Evolutionary conservation across 64 coral and sea anemone genomes (phyloP).

Genomic region (Catalaphyllia jardinei): DNA sequence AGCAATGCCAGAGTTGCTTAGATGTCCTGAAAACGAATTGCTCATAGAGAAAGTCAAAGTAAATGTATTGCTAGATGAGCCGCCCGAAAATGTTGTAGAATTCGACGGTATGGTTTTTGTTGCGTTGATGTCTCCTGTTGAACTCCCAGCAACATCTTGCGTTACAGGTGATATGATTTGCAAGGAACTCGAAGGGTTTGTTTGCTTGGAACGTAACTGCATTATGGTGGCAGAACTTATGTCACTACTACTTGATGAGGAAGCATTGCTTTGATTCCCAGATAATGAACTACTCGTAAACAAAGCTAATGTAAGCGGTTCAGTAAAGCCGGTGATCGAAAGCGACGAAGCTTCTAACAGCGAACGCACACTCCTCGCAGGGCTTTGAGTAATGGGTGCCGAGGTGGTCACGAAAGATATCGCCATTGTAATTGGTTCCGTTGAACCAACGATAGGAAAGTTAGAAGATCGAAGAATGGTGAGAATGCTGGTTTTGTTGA

Average conservation of each 20-base stretch:
- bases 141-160: not conserved
- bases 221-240: not conserved
- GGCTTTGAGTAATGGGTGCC: not conserved
- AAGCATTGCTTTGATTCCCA: conserved; percentile 7
- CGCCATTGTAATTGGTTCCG: conserved; percentile 14
- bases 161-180: not conserved
- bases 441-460: conserved; percentile 21
- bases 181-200: not conserved
- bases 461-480: conserved; percentile 34
- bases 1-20: too few species aligned
- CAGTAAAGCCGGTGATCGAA: conserved; percentile 30
- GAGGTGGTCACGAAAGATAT: conserved; percentile 27
- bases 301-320: not conserved
- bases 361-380: not conserved
- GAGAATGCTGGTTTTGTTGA: conserved; percentile 15
- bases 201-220: not conserved
- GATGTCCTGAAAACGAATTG: too few species aligned
- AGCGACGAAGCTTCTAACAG: conserved; percentile 9
- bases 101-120: not conserved
- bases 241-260: conserved; percentile 2
- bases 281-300: conserved; percentile 27
- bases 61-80: not conserved
- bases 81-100: not conserved
- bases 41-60: too few species aligned
- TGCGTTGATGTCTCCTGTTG: not conserved